Evolutionary conservation across 1,140 invertebrate species (phyloP), one percentile per base, ranked within the genome.

Genomic region (Armadillidium nasatum): DNA sequence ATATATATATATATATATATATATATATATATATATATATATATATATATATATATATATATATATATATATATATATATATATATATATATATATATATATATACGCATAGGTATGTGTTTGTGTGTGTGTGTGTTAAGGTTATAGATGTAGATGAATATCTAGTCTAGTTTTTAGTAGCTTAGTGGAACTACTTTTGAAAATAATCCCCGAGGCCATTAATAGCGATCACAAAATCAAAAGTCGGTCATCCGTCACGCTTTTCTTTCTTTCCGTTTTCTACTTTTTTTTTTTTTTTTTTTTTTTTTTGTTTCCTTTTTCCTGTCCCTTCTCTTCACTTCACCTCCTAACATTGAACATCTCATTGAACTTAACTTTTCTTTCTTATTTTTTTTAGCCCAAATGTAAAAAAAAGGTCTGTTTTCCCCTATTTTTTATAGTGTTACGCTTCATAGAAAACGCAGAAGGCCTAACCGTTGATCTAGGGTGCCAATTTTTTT

Each of bases 401-500:
- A 19, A 60, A 60, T 60, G 50, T 60, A 15, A 60, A 60, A 60
- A 60, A 60, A 60, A 50, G 50, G 50, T 60, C 50, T 60, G 50
- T 60, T 60, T 60, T 19, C 50, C 50, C 50, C 19, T 33, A 33
- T 15, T 60, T 60, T 60, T 60, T 60, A 60, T 60, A 60, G 50
- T 60, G 50, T 60, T 19, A 60, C 50, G 50, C 50, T 60, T 60
- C 50, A 60, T 60, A 60, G 50, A 60, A 60, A 60, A 60, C 50
- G 50, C 50, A 60, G 50, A 19, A 13, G 50, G 11, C 50, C 50
- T 60, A 60, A 60, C 50, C 11, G 50, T 19, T 60, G 50, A 19
- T 15, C 50, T 60, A 19, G 50, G 50, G 50, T 60, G 50, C 50
- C 50, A 60, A 60, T 15, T 60, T 60, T 60, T 60, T 60, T 60